Conservation (phyloP, 2,797 vertebrate genomes). For the Pristis pectinata region DNA sequence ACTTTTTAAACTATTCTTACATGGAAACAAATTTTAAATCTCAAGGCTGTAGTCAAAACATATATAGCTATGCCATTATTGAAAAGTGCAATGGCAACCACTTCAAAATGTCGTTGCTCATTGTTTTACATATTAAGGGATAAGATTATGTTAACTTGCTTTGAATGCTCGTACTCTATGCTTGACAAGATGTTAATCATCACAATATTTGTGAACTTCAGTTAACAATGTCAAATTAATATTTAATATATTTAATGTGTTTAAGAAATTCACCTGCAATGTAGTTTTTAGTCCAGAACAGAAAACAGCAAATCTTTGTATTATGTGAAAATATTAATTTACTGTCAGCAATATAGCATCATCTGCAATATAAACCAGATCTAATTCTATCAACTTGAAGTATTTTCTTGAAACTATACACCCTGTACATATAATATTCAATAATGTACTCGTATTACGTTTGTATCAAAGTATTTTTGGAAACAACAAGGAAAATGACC, state of each 20-base stretch:
- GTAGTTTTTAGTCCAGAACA: neutral
- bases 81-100: neutral
- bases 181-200: neutral
- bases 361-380: neutral
- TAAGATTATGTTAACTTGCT: neutral
- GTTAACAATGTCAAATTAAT: neutral
- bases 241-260: neutral
- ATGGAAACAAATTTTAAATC: neutral
- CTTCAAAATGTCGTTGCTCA: neutral
- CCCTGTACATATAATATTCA: conserved; percentile 71
- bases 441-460: conserved; percentile 81
- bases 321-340: conserved; percentile 44
- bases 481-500: conserved; percentile 71
- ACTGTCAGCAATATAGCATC: conserved; percentile 41
- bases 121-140: neutral
- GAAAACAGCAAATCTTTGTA: neutral
- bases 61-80: neutral
- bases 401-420: conserved; percentile 38
- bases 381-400: conserved; percentile 42
- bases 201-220: too few species aligned
- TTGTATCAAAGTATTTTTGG: conserved; percentile 82
- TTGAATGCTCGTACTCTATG: neutral
- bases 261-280: neutral
- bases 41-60: neutral
- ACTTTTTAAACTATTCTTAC: neutral